Evolutionary conservation across 2,888 invertebrate species (phyloP).

Genomic region (Drosophila setosimentum): DNA sequence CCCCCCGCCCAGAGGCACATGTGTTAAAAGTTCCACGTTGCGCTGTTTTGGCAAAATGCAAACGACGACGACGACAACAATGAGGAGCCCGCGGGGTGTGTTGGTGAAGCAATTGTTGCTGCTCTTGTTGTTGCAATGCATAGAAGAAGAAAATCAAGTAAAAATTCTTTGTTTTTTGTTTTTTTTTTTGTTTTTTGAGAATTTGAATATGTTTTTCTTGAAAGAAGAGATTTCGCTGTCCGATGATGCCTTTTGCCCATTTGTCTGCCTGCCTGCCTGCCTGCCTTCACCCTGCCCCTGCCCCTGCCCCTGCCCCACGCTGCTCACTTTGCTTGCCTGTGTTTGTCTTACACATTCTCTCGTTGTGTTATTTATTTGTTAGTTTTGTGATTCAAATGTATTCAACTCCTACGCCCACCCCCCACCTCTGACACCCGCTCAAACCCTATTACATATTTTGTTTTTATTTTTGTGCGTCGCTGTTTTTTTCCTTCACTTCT

Average conservation of each 20-base stretch:
- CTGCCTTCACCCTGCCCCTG: no score
- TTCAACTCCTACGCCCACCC: slow-evolving; percentile 21
- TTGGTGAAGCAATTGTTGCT: neutral
- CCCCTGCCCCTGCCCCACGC: neutral
- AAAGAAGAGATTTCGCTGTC: slow-evolving; percentile 37
- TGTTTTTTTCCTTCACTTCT: slow-evolving; percentile 13
- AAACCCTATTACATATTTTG: slow-evolving; percentile 35
- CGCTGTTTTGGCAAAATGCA: slow-evolving; percentile 77
- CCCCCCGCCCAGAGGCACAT: slow-evolving; percentile 30
- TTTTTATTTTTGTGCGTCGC: slow-evolving; percentile 20
- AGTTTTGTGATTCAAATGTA: slow-evolving; percentile 81
- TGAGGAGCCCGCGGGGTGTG: slow-evolving; percentile 9
- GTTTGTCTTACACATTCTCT: slow-evolving; percentile 69
- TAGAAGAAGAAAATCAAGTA: slow-evolving; percentile 67
- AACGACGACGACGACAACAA: slow-evolving; percentile 57
- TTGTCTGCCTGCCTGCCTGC: slow-evolving; percentile 58
- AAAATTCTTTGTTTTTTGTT: slow-evolving; percentile 54
- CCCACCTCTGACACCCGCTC: neutral
- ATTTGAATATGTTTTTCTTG: slow-evolving; percentile 80
- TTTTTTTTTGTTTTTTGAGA: slow-evolving; percentile 21
- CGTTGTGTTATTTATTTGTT: slow-evolving; percentile 80
- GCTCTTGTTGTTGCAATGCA: slow-evolving; percentile 18
- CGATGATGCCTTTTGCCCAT: slow-evolving; percentile 64
- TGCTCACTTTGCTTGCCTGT: slow-evolving; percentile 9
- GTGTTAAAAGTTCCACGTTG: slow-evolving; percentile 78